Evolutionary conservation across 2,888 invertebrate species (phyloP).

Genomic region (Lithosia quadra): DNA sequence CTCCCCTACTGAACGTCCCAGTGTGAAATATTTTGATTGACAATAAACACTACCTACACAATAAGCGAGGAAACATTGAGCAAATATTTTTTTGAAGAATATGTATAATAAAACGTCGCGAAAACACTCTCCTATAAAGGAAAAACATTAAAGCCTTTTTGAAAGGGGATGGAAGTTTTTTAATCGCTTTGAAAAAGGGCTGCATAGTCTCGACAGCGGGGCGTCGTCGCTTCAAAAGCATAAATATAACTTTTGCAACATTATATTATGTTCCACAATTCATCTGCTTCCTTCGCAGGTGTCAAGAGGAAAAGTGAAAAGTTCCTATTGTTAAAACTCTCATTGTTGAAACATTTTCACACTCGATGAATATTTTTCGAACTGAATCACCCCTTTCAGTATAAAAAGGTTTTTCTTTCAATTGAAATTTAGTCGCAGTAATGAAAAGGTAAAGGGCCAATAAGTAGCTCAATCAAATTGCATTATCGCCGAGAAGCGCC

Average conservation of each 20-base stretch:
- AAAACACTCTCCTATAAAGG: constrained; percentile 50
- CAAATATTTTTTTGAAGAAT: constrained; percentile 34
- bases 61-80: constrained; percentile 53
- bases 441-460: constrained; percentile 82
- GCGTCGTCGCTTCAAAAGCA: constrained; percentile 50
- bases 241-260: constrained; percentile 55
- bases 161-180: constrained; percentile 68
- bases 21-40: constrained; percentile 61
- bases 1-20: constrained; percentile 45
- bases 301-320: constrained; percentile 73
- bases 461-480: constrained; percentile 83
- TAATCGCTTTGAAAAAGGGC: constrained; percentile 71
- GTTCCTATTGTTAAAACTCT: constrained; percentile 69
- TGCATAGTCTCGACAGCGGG: constrained; percentile 49
- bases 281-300: constrained; percentile 69
- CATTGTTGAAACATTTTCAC: constrained; percentile 66
- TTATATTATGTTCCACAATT: constrained; percentile 64
- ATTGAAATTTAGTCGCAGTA: constrained; percentile 70
- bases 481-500: constrained; percentile 75
- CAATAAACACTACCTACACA: constrained; percentile 57
- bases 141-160: constrained; percentile 58
- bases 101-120: constrained; percentile 41
- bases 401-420: constrained; percentile 47
- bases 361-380: constrained; percentile 50
- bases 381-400: constrained; percentile 45